These are phyloP conservation scores for Thereva unica DNA, from an alignment of 2,888 invertebrate species.

Conservation along the genomic window DNA sequence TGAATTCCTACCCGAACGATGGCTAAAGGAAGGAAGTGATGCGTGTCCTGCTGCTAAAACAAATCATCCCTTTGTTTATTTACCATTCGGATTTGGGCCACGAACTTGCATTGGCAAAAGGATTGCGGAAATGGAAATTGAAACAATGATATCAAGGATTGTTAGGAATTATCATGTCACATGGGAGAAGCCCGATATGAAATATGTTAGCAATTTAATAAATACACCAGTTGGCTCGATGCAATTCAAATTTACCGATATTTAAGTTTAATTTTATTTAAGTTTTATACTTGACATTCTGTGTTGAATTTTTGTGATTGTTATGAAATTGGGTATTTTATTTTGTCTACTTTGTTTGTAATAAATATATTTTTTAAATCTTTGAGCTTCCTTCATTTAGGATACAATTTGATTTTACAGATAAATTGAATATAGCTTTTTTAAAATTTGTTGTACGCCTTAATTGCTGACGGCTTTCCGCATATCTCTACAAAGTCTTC, in stretches of 20 bases:
- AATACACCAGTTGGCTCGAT: constrained; percentile 53
- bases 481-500: no score
- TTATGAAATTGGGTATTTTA: no score
- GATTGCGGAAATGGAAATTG: constrained; percentile 75
- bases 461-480: no score
- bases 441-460: no score
- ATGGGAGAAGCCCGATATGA: constrained; percentile 48
- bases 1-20: constrained; percentile 75
- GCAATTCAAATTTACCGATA: constrained; percentile 51
- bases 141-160: constrained; percentile 59
- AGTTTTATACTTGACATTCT: no score
- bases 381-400: no score
- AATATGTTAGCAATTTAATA: constrained; percentile 51
- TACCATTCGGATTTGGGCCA: constrained; percentile 74
- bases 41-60: constrained; percentile 39
- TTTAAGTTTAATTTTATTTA: no score
- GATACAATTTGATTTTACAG: no score
- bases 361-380: no score
- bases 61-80: constrained; percentile 50
- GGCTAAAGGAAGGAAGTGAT: constrained; percentile 60
- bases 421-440: no score
- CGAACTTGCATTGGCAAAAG: constrained; percentile 73
- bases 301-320: no score
- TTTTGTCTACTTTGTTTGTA: no score
- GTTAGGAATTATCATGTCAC: constrained; percentile 52